Base-by-base conservation (phyloP, 2,797 vertebrate genomes). In the Cirrhinus molitorella region DNA sequence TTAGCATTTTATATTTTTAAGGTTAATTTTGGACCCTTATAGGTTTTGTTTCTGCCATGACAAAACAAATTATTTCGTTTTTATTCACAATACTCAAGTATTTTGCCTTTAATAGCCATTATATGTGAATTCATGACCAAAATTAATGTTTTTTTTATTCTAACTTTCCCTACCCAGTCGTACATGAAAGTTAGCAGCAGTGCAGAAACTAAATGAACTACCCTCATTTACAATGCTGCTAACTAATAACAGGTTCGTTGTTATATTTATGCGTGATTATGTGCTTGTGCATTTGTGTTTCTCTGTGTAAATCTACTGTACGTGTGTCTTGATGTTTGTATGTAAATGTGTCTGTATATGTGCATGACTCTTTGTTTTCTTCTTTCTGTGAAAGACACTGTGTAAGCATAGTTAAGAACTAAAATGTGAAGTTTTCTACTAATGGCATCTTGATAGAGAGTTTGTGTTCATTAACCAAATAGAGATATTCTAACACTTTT, bases 351-450 rank as follows among this genome's bases (percentile, higher is more conserved):
- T 85, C 85, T 91, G 90, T 92, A 89, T 93, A 87, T 88, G 73
- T 87, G 81, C 89, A 87, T 94, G 86, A 80, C 78, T 82, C 61
- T 83, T 55, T 83, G 63, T 89, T 87, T 84, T 89, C 96, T 97
- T 98, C 97, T 99, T 98, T 99, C 97, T 96, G 88, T 98, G 97
- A 98, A 98, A 98, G 97, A 98, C 94, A 94, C 92, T 84, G 92
- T 92, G 94, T 93, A 93, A 92, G 84, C 89, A 92, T 96, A 95
- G 92, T 92, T 94, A 94, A 86, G 89, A 91, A 90, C 91, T 91
- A 93, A 88, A 94, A 94, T 93, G 91, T 95, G 94, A 95, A 92
- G 91, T 94, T 94, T 93, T 92, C 79, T 92, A 91, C 89, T 93
- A 92, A 94, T 93, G 92, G 75, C 88, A 89, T 87, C 80, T 8